phyloP scores from a whole-genome alignment of 2,888 invertebrate species.

The Sarcophaga subvicina region DNA sequence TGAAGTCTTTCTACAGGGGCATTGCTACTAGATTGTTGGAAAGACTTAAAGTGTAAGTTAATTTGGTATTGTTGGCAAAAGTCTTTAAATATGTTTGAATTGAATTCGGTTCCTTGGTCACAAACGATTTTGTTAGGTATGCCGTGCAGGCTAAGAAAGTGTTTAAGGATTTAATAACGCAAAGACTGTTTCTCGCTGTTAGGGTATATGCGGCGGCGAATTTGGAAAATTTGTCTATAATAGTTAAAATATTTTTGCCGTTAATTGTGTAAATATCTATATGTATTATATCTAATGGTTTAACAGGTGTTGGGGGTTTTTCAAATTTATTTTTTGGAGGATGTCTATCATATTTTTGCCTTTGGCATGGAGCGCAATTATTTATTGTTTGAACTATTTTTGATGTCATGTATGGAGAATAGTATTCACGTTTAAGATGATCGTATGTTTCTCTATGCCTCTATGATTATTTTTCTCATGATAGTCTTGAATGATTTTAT shows the following conservation, averaged over 20 bases:
- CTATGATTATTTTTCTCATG: slow-evolving; percentile 22
- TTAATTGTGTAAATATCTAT: slow-evolving; percentile 55
- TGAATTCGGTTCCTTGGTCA: slow-evolving; percentile 11
- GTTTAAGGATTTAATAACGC: slow-evolving; percentile 49
- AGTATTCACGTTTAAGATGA: slow-evolving; percentile 5
- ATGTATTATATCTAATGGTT: slow-evolving; percentile 25
- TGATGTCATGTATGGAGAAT: slow-evolving; percentile 22
- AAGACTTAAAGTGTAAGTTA: slow-evolving; percentile 26
- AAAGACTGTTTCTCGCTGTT: slow-evolving; percentile 52
- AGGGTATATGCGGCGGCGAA: slow-evolving; percentile 56
- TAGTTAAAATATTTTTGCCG: slow-evolving; percentile 50
- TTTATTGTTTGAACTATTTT: slow-evolving; percentile 7
- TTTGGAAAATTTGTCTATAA: slow-evolving; percentile 42
- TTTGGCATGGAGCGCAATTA: background rate
- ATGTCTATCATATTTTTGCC: background rate
- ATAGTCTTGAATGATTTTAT: slow-evolving; percentile 32
- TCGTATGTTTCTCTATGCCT: slow-evolving; percentile 18
- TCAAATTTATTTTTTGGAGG: slow-evolving; percentile 15
- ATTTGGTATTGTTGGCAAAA: slow-evolving; percentile 57
- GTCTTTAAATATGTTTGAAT: slow-evolving; percentile 52
- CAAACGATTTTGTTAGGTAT: slow-evolving; percentile 52
- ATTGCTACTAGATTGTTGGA: slow-evolving; percentile 49
- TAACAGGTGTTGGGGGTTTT: slow-evolving; percentile 7
- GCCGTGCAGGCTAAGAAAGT: slow-evolving; percentile 50
- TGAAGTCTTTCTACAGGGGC: slow-evolving; percentile 24